Conservation (phyloP, 2,113 vertebrate genomes). For the Entomyzon cyanotis region DNA sequence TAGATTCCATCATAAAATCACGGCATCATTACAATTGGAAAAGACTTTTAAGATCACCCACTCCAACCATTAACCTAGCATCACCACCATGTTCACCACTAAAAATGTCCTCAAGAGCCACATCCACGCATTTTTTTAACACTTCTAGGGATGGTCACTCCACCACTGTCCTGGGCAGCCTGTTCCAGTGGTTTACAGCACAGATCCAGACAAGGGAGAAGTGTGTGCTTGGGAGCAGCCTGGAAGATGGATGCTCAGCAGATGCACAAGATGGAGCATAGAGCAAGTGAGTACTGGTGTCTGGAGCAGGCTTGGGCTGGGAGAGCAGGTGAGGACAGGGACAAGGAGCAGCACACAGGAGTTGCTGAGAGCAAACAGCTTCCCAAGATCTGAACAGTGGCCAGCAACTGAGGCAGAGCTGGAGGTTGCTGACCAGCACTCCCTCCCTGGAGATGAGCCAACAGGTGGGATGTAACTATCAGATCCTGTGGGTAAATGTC, state of each 20-base stretch:
- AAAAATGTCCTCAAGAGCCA: not conserved
- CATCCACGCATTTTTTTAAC: not conserved
- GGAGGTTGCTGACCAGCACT: not conserved
- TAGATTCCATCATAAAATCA: not conserved
- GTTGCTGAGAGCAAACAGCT: not conserved
- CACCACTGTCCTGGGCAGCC: not conserved
- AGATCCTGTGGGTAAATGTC: not conserved
- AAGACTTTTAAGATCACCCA: not conserved
- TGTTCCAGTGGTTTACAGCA: not conserved
- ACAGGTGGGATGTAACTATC: not conserved
- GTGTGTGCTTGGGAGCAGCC: not conserved
- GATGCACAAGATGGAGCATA: not conserved
- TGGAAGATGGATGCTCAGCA: not conserved
- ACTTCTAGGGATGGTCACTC: not conserved
- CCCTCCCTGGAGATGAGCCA: not conserved
- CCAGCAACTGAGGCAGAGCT: not conserved
- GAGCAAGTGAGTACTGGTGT: fast-evolving
- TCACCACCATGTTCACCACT: not conserved
- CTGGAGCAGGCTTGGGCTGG: not conserved
- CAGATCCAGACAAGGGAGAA: not conserved
- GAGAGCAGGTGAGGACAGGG: not conserved
- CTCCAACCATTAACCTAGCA: not conserved
- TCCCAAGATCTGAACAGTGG: not conserved
- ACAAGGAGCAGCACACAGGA: not conserved
- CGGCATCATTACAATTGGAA: not conserved